Evolutionary conservation across 2,888 invertebrate species (phyloP).

Genomic region (Ormyrus labotus): DNA sequence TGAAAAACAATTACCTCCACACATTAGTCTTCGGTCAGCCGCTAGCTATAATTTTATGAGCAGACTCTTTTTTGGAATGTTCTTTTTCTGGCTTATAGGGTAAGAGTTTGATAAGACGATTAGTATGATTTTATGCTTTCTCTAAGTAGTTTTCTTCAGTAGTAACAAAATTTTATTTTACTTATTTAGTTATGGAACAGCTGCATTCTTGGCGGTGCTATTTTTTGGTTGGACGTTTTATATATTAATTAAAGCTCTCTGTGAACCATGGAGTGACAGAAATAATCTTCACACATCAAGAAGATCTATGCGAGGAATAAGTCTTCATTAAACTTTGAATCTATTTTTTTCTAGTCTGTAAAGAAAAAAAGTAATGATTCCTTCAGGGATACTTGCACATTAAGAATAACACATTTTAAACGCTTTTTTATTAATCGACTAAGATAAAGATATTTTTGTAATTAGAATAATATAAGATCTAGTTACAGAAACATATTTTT

Average conservation of each 20-base stretch:
- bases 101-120: conserved; percentile 62
- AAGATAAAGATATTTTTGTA: conserved; percentile 53
- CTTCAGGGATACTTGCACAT: not conserved
- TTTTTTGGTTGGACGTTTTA: conserved; percentile 77
- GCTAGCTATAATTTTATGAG: conserved; percentile 81
- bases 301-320: conserved; percentile 32
- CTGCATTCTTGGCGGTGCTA: conserved; percentile 76
- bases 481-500: not conserved
- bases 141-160: no score
- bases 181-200: conserved; percentile 64
- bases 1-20: conserved; percentile 80
- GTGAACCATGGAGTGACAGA: conserved; percentile 68
- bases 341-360: not conserved
- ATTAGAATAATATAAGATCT: conserved; percentile 29
- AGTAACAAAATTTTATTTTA: conserved; percentile 26
- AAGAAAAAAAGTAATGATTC: conserved; percentile 19
- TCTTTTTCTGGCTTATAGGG: conserved; percentile 78
- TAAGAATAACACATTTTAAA: conserved; percentile 31
- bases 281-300: conserved; percentile 18
- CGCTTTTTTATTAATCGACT: conserved; percentile 22
- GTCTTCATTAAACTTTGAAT: conserved; percentile 19
- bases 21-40: conserved; percentile 82
- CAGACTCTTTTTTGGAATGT: conserved; percentile 78
- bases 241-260: conserved; percentile 77
- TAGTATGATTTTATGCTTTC: no score